phyloP scores from a whole-genome alignment of 2,888 invertebrate species.

The Leistus spinibarbis region DNA sequence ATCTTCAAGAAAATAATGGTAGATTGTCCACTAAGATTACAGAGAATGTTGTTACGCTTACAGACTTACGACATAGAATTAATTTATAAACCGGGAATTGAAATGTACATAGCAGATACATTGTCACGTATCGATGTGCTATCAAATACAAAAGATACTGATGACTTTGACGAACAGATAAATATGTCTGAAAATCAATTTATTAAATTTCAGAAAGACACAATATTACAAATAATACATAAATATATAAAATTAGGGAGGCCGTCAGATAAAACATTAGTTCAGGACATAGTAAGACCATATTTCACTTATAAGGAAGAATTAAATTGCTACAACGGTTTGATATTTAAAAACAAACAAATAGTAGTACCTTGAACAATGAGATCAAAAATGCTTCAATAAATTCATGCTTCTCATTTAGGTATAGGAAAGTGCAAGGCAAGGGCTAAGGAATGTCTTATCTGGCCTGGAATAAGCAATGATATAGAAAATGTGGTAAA shows the following conservation, averaged over 20 bases:
- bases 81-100: background rate
- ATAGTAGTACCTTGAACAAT: background rate
- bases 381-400: background rate
- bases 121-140: background rate
- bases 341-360: background rate
- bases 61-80: background rate
- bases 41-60: background rate
- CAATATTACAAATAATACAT: background rate
- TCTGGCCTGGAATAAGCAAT: conserved; percentile 11
- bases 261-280: background rate
- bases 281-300: background rate
- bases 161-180: background rate
- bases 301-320: background rate
- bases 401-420: conserved; percentile 8
- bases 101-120: background rate
- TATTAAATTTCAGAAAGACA: background rate
- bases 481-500: conserved; percentile 3
- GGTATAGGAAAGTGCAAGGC: conserved; percentile 5
- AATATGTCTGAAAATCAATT: background rate
- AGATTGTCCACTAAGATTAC: background rate
- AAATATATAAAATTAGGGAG: background rate
- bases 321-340: background rate
- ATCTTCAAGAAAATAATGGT: background rate
- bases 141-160: background rate
- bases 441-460: conserved; percentile 8